These are phyloP conservation scores for Hybos culiciformis DNA, from an alignment of 2,888 invertebrate genomes.

Conservation along the genomic window DNA sequence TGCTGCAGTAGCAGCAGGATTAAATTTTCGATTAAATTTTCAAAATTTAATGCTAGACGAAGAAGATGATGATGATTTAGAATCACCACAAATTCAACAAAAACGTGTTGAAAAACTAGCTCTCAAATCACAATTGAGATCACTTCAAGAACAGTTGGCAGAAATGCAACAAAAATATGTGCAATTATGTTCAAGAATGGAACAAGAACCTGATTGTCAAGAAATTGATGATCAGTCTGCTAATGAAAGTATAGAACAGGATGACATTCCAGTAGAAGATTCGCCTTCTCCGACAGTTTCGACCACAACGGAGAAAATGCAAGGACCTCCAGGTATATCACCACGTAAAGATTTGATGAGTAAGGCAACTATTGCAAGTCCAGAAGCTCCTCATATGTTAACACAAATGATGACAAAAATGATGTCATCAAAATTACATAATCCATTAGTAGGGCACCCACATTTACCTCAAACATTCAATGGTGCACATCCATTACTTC, in stretches of 20 bases:
- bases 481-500: slow-evolving; percentile 42
- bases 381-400: slow-evolving; percentile 38
- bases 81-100: slow-evolving; percentile 64
- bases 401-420: slow-evolving; percentile 53
- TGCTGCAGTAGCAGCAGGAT: slow-evolving; percentile 40
- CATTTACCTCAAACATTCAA: slow-evolving; percentile 47
- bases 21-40: slow-evolving; percentile 43
- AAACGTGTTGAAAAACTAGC: slow-evolving; percentile 78
- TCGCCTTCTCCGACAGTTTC: slow-evolving; percentile 25
- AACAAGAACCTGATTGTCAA: slow-evolving; percentile 60
- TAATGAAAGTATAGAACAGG: slow-evolving; percentile 51
- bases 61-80: slow-evolving; percentile 63
- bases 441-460: slow-evolving; percentile 37
- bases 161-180: slow-evolving; percentile 86
- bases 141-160: slow-evolving; percentile 78
- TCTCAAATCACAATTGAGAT: slow-evolving; percentile 69
- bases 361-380: slow-evolving; percentile 24
- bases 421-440: slow-evolving; percentile 49
- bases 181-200: slow-evolving; percentile 74
- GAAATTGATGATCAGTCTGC: slow-evolving; percentile 54
- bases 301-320: slow-evolving; percentile 17
- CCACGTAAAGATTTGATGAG: slow-evolving; percentile 18
- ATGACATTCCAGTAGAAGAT: slow-evolving; percentile 27
- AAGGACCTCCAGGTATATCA: slow-evolving; percentile 20
- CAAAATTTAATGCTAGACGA: slow-evolving; percentile 47